These are phyloP conservation scores for Gallinago stenura DNA, from an alignment of 2,797 vertebrate genomes.

Conservation along the genomic window DNA sequence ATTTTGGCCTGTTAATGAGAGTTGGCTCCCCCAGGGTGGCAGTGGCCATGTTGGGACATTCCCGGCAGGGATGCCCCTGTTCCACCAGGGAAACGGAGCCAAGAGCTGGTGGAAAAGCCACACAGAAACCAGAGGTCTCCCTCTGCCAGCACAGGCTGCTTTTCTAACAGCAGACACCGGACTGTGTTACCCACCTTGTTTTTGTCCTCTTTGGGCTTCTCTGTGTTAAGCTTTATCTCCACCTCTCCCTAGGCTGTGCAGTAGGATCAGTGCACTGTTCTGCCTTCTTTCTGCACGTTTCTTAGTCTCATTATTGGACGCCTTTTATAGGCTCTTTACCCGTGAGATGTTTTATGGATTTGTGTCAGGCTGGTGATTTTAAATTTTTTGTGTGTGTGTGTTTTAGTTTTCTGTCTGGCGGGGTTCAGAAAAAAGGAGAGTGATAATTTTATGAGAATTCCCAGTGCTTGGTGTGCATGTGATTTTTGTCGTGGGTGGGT, in stretches of 20 bases:
- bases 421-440: neutral
- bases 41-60: neutral
- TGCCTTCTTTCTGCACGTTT: neutral
- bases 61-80: neutral
- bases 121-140: neutral
- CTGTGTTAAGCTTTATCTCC: neutral
- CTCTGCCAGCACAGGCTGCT: neutral
- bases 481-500: neutral
- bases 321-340: neutral
- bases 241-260: neutral
- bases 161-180: neutral
- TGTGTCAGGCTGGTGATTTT: neutral
- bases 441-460: constrained; percentile 22
- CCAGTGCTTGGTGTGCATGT: neutral
- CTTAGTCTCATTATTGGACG: too few relatives aligned
- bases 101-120: neutral
- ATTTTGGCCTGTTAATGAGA: neutral
- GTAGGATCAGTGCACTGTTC: neutral
- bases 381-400: neutral
- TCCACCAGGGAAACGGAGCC: neutral
- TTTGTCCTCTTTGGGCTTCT: neutral
- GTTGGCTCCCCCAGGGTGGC: neutral
- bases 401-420: neutral
- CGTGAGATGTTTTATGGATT: neutral
- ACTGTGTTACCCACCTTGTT: neutral